Percentiles rank a stretch among this genome's conserved stretches.
Evolutionary conservation across 2,113 vertebrate species (phyloP).

Genomic region (Epinephelus moara): DNA sequence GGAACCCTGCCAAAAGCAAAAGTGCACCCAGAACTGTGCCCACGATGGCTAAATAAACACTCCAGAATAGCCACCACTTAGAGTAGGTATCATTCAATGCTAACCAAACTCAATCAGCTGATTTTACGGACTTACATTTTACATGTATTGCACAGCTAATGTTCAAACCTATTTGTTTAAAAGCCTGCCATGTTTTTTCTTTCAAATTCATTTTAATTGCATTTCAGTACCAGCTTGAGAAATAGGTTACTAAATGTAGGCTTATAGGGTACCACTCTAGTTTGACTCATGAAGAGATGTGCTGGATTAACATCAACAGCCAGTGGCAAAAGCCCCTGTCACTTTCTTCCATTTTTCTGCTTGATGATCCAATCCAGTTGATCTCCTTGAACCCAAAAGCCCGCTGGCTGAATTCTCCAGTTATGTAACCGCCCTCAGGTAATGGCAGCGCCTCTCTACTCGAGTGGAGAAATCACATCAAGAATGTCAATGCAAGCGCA

Average conservation of each 20-base stretch:
- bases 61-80: background rate
- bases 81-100: background rate
- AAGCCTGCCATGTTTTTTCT: background rate
- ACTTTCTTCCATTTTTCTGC: conserved; percentile 73
- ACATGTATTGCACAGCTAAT: background rate
- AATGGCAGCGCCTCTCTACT: conserved; percentile 58
- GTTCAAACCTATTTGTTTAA: background rate
- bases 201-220: background rate
- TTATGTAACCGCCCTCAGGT: conserved; percentile 70
- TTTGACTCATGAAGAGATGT: conserved; percentile 54
- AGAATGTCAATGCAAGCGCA: conserved; percentile 62
- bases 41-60: background rate
- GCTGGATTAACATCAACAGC: conserved; percentile 67
- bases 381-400: conserved; percentile 68
- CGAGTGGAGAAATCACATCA: conserved; percentile 69
- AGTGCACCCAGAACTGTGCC: background rate
- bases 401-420: conserved; percentile 53
- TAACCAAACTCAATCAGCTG: background rate
- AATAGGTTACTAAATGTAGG: conserved; percentile 41
- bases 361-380: conserved; percentile 69
- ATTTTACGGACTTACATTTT: background rate
- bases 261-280: conserved; percentile 35
- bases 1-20: background rate
- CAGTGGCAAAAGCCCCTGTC: conserved; percentile 63
- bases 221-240: conserved; percentile 8